Base-by-base conservation (phyloP, 1,140 invertebrate genomes). In the Pseudoatta argentina region DNA sequence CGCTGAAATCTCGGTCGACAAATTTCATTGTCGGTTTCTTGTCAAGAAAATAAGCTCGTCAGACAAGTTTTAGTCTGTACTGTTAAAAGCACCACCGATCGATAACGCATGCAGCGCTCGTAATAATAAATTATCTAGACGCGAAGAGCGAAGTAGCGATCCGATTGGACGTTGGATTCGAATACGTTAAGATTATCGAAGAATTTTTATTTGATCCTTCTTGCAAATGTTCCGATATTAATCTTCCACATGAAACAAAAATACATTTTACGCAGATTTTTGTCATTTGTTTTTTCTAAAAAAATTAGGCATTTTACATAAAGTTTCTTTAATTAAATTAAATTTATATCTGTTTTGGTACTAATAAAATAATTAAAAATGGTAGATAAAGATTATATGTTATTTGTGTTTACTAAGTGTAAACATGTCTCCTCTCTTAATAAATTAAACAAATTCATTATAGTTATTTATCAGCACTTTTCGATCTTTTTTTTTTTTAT, bases 121-220 rank as follows among this genome's bases (percentile, higher is more conserved):
- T 55, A 88, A 90, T 90, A 90, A 90, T 90, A 90, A 90, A 90
- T 90, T 90, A 90, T 71, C 82, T 83, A 59, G 64, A 57, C 48
- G 77, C 71, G 82, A 90, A 73, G 71, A 72, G 88, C 79, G 76
- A 89, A 90, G 82, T 89, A 76, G 86, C 77, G 88, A 90, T 89
- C 51, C 72, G 48, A 79, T n/a, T 57, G 69, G 85, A 90, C 64
- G 86, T 90, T 77, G 72, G 59, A 67, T 85, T 85, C 53, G 81
- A 87, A 81, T 64, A 81, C 57, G 61, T 75, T 88, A 78, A 90
- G 88, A 90, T 78, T 90, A 77, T 48, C 53, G 69, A 85, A 76
- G 71, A 66, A 90, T 90, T 88, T 78, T 48, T 78, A 86, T 86
- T 86, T 86, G 30, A 82, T 86, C 86, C 82, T 53, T 27, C 72